Conservation (phyloP, 2,888 invertebrate genomes). For the Eucriotettix oculatus region DNA sequence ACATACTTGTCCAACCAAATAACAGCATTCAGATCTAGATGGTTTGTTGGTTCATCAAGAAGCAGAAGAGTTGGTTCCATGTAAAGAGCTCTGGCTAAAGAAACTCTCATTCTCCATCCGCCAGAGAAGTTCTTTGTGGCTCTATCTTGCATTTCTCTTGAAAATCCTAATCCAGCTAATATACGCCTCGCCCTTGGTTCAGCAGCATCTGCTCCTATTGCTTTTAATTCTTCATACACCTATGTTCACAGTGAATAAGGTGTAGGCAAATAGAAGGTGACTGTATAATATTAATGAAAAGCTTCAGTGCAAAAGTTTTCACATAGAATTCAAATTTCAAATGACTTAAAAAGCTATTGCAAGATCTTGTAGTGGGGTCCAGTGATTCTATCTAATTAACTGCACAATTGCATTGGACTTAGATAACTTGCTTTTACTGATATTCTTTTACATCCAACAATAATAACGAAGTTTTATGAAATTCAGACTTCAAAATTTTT, state of each 20-base stretch:
- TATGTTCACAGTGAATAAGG: slow-evolving; percentile 17
- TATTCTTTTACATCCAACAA: no score
- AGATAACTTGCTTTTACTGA: no score
- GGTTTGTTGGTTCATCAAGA: slow-evolving; percentile 52
- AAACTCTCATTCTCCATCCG: slow-evolving; percentile 55
- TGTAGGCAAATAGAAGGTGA: no score
- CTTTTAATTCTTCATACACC: slow-evolving; percentile 88
- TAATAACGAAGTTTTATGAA: no score
- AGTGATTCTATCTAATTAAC: no score
- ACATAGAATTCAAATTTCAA: background rate
- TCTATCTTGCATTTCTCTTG: slow-evolving; percentile 50
- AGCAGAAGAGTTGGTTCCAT: slow-evolving; percentile 46
- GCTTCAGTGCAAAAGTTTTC: background rate
- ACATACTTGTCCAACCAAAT: slow-evolving; percentile 98
- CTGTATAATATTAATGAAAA: no score
- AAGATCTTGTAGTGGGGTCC: no score
- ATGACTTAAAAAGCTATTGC: no score
- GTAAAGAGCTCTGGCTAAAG: slow-evolving; percentile 45
- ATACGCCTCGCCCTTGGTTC: slow-evolving; percentile 93
- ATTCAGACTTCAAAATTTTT: no score
- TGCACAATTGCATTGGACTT: no score
- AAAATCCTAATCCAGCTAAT: slow-evolving; percentile 93
- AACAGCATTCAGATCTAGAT: slow-evolving; percentile 94
- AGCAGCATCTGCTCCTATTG: slow-evolving; percentile 94
- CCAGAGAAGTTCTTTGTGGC: slow-evolving; percentile 51